Percentiles rank a stretch among this genome's conserved stretches.
Conservation (phyloP, 2,113 vertebrate species). For the Butorides virescens region DNA sequence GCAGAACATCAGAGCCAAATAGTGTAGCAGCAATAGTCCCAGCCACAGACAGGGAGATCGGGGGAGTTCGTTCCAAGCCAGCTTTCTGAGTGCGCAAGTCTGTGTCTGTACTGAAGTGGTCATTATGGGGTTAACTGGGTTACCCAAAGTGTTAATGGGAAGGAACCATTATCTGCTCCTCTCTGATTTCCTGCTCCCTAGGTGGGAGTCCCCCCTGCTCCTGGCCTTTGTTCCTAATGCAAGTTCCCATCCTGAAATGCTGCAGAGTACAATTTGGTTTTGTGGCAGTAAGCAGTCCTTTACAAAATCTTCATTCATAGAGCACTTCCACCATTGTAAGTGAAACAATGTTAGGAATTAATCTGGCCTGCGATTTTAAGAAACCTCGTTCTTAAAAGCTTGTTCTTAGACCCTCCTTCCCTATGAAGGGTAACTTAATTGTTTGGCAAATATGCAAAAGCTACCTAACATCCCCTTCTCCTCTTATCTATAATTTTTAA, state of each 20-base stretch:
- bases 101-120: neutral
- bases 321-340: conserved; percentile 41
- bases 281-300: conserved; percentile 5
- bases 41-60: neutral
- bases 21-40: neutral
- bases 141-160: neutral
- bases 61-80: neutral
- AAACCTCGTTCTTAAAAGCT: conserved; percentile 2
- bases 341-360: conserved; percentile 57
- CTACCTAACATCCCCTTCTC: neutral
- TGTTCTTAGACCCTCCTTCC: neutral
- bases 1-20: neutral
- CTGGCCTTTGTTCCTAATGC: conserved; percentile 34
- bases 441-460: neutral
- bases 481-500: neutral
- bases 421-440: neutral
- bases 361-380: neutral
- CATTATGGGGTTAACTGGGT: conserved; percentile 22
- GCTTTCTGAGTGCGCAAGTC: neutral
- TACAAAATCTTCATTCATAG: conserved; percentile 48
- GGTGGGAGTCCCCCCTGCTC: conserved; percentile 33
- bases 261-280: conserved; percentile 10
- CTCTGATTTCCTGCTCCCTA: conserved; percentile 45
- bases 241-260: conserved; percentile 53
- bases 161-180: conserved; percentile 31